Evolutionary conservation across 1,140 invertebrate genomes (phyloP).

Genomic region (Camponotus floridanus): DNA sequence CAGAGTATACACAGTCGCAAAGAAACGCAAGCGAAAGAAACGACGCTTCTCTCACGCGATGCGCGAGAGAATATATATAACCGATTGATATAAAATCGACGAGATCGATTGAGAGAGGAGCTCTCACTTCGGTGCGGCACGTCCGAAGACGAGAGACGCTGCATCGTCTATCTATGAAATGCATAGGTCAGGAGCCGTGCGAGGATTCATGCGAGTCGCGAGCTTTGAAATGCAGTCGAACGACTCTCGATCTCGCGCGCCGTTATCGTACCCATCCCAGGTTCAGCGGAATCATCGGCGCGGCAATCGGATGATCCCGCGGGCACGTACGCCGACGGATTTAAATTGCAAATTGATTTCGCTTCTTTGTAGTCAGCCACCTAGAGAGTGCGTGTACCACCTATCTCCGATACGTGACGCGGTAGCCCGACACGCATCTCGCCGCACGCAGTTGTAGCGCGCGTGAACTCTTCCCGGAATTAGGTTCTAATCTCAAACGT

Average conservation of each 20-base stretch:
- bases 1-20: neutral
- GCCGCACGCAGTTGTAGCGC: neutral
- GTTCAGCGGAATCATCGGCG: slow-evolving; percentile 81
- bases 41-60: neutral
- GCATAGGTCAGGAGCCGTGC: slow-evolving; percentile 57
- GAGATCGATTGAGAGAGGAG: slow-evolving; percentile 39
- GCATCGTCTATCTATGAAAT: slow-evolving; percentile 50
- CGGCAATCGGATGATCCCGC: slow-evolving; percentile 80
- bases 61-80: neutral
- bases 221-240: slow-evolving; percentile 67
- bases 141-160: neutral
- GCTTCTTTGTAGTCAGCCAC: slow-evolving; percentile 85
- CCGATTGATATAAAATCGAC: slow-evolving; percentile 50
- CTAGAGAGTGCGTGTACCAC: slow-evolving; percentile 75
- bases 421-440: slow-evolving; percentile 63
- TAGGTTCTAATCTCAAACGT: slow-evolving; percentile 71
- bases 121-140: slow-evolving; percentile 52
- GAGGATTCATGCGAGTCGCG: slow-evolving; percentile 25
- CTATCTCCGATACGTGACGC: slow-evolving; percentile 76
- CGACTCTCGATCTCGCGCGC: slow-evolving; percentile 73
- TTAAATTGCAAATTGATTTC: slow-evolving; percentile 86
- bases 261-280: slow-evolving; percentile 79
- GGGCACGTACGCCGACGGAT: slow-evolving; percentile 83
- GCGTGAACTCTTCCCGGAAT: slow-evolving; percentile 68
- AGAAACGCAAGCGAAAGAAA: slow-evolving; percentile 18